Evolutionary conservation across 2,888 invertebrate genomes (phyloP).

Genomic region (Pecten maximus): DNA sequence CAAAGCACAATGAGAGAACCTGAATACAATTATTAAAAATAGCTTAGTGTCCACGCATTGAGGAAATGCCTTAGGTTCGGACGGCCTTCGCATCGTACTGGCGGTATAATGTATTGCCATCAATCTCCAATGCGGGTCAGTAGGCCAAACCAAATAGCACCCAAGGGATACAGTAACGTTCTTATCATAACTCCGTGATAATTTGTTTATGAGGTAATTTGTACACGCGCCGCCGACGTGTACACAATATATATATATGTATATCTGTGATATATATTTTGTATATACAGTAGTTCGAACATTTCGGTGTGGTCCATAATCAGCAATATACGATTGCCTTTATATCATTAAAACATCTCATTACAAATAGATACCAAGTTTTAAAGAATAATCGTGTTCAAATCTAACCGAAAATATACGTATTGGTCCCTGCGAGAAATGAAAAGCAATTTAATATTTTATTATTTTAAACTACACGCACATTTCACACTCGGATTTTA

Average conservation of each 20-base stretch:
- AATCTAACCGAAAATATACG: too few relatives aligned
- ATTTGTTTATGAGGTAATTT: not conserved
- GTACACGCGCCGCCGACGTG: too few relatives aligned
- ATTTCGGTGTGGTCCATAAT: not conserved
- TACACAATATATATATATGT: not conserved
- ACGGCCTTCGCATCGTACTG: not conserved
- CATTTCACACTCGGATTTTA: too few relatives aligned
- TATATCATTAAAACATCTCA: too few relatives aligned
- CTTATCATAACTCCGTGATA: not conserved
- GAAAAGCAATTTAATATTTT: too few relatives aligned
- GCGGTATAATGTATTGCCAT: not conserved
- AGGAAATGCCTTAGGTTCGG: not conserved
- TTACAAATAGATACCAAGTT: too few relatives aligned
- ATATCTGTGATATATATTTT: not conserved
- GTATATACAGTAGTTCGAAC: not conserved
- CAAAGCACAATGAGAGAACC: too few relatives aligned
- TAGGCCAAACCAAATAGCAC: not conserved
- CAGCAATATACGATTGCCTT: too few relatives aligned
- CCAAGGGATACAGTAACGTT: not conserved
- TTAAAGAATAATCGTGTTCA: too few relatives aligned
- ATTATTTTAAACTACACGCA: too few relatives aligned
- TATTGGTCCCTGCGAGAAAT: too few relatives aligned
- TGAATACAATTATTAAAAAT: too few relatives aligned
- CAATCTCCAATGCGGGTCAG: not conserved
- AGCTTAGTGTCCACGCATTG: not conserved